Base-by-base conservation (phyloP, 2,113 vertebrate genomes). In the Glaucidium brasilianum region DNA sequence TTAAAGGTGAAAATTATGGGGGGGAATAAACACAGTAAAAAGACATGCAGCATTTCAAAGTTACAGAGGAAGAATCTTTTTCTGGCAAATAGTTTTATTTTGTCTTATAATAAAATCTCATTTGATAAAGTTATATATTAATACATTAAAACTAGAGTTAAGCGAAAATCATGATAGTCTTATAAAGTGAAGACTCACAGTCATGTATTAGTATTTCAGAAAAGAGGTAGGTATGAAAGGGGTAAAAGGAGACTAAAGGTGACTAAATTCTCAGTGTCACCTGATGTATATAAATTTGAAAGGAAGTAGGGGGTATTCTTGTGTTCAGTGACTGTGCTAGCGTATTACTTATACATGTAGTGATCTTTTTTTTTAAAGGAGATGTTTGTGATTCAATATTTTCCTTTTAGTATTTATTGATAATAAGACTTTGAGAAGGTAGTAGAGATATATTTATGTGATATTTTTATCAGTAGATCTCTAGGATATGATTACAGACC, bases 301-400 rank as follows among this genome's bases (percentile, higher is more conserved):
- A 88, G 10, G 45, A 83, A 49, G 8, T 12, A 32, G 12, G 4
- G 2, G 14, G 5, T 80, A 43, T 77, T 83, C 17, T 58, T 75
- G 3, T 59, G 27, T 80, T 74, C 58, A 74, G 9, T 93, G 47
- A 60, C 22, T 43, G 30, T 88, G 84, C 67, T 81, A 82, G 73
- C n/a, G 64, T 71, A 49, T 67, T 58, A 11, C 52, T 27, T 47
- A 8, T 77, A 67, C n/a, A 18, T 55, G 25, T 66, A 83, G 18
- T 30, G 49, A 20, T 55, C 45, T 37, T 79, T 50, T 43, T 80
- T 95, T 92, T 95, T 89, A 67, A 95, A 97, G 91, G 29, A 81
- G 78, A 45, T 91, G 50, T 89, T 83, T 58, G 62, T 98, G 96
- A 97, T 96, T 92, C 85, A 97, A 91, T 89, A 89, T 97, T 98